Percentiles rank a stretch among this genome's conserved stretches.
These are phyloP conservation scores for Mus pahari DNA, from an alignment of 2,113 vertebrate species.

Conservation along the genomic window DNA sequence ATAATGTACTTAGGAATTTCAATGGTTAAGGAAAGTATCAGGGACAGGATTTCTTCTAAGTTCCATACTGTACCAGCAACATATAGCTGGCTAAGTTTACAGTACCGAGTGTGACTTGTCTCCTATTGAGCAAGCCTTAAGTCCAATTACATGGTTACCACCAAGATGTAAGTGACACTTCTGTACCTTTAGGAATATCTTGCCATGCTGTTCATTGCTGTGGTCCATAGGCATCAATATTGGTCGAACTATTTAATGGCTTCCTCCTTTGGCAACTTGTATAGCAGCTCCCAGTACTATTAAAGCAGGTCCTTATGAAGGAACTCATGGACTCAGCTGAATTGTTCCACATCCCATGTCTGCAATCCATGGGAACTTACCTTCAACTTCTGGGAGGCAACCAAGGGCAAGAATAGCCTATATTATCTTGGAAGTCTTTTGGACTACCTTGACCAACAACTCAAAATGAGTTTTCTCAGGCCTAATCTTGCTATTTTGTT, in stretches of 20 bases:
- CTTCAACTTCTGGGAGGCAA: not conserved
- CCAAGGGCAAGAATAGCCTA: not conserved
- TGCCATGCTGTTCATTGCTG: not conserved
- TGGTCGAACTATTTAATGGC: not conserved
- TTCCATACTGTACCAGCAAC: not conserved
- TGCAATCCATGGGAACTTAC: not conserved
- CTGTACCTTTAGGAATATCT: not conserved
- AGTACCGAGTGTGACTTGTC: not conserved
- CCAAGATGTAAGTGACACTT: not conserved
- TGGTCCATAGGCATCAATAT: not conserved
- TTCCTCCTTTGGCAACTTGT: not conserved
- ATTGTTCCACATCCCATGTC: not conserved
- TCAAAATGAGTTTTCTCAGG: not conserved
- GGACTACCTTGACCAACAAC: not conserved
- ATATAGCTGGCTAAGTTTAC: not conserved
- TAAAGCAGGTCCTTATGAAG: not conserved
- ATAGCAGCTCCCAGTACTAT: not conserved
- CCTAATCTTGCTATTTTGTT: not conserved
- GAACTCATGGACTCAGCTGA: not conserved
- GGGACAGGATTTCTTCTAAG: not conserved
- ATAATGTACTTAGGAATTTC: not conserved
- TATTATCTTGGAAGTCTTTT: not conserved
- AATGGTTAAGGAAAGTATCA: not conserved
- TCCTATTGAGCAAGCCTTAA: not conserved
- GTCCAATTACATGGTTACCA: not conserved